Percentiles rank a stretch among this genome's conserved stretches.
Evolutionary conservation across 1,140 invertebrate species (phyloP).

Genomic region (Drosophila navojoa): DNA sequence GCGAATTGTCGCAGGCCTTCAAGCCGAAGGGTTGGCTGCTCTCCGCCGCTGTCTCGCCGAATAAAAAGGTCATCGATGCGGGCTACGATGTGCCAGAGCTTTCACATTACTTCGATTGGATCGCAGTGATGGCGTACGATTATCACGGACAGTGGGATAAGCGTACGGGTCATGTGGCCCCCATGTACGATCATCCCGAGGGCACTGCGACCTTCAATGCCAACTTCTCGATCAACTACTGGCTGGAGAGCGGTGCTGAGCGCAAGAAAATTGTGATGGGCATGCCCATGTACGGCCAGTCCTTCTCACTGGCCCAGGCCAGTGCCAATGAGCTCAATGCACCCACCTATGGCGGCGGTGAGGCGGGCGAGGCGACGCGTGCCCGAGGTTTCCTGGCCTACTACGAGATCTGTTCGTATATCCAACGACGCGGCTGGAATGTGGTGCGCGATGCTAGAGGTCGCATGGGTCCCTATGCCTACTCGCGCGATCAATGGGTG

Average conservation of each 20-base stretch:
- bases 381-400: conserved; percentile 93
- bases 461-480: conserved; percentile 91
- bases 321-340: conserved; percentile 88
- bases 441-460: conserved; percentile 88
- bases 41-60: conserved; percentile 92
- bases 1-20: conserved; percentile 89
- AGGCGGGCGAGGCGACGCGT: conserved; percentile 91
- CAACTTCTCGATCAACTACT: conserved; percentile 93
- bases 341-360: conserved; percentile 89
- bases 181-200: conserved; percentile 89
- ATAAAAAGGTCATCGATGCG: conserved; percentile 91
- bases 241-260: conserved; percentile 90
- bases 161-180: conserved; percentile 92
- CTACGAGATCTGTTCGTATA: conserved; percentile 92
- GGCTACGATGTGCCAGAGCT: conserved; percentile 91
- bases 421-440: conserved; percentile 88
- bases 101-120: conserved; percentile 91
- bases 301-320: conserved; percentile 89
- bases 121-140: conserved; percentile 93
- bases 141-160: conserved; percentile 94
- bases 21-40: conserved; percentile 88
- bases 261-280: conserved; percentile 91
- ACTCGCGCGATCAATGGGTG: conserved; percentile 91
- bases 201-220: conserved; percentile 91
- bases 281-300: conserved; percentile 93